These are phyloP conservation scores for Cromileptes altivelis DNA, from an alignment of 2,113 vertebrate species.

Conservation along the genomic window DNA sequence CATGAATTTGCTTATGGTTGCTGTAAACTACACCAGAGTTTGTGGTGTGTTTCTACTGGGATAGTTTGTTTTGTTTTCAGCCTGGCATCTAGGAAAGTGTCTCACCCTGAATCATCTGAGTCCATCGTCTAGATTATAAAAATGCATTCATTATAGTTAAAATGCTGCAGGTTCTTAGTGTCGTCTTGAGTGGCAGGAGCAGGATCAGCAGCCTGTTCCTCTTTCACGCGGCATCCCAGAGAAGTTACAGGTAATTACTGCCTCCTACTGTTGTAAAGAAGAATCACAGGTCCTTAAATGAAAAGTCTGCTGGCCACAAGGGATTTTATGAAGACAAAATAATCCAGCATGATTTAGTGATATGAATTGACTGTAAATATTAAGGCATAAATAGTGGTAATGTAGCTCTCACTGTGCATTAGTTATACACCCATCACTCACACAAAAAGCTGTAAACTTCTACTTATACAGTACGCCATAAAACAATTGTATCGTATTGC, in stretches of 20 bases:
- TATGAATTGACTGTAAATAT: background rate
- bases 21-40: background rate
- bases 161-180: background rate
- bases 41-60: background rate
- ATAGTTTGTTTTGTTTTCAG: background rate
- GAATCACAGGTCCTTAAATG: background rate
- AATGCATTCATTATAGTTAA: no score
- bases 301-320: background rate
- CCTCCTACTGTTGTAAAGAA: conserved; percentile 10
- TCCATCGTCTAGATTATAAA: no score
- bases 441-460: no score
- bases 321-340: no score
- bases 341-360: background rate
- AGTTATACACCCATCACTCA: background rate
- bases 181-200: background rate
- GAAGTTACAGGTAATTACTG: background rate
- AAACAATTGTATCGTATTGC: background rate
- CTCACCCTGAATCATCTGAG: background rate
- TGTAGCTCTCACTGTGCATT: background rate
- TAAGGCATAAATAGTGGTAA: background rate
- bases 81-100: background rate
- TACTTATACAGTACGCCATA: background rate
- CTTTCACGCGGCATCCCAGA: background rate
- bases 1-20: background rate
- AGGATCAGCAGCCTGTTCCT: no score